Evolutionary conservation across 2,888 invertebrate species (phyloP).

Genomic region (Cinara cedri): DNA sequence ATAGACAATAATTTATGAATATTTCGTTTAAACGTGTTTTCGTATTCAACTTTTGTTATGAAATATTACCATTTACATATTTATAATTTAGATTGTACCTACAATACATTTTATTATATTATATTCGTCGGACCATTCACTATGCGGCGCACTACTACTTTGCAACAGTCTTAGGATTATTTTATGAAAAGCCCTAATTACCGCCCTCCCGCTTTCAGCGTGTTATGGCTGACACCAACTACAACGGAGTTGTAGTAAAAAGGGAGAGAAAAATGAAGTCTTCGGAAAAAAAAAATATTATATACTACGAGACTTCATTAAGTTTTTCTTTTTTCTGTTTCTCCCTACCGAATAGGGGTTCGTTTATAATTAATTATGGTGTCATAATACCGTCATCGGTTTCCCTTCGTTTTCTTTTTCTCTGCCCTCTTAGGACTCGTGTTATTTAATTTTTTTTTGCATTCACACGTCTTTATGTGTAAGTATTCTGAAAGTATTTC

Average conservation of each 20-base stretch:
- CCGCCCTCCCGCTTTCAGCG: background rate
- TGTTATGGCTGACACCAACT: background rate
- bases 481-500: constrained; percentile 26
- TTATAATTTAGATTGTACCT: constrained; percentile 1
- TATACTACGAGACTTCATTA: constrained; percentile 26
- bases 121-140: constrained; percentile 1
- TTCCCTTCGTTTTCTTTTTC: constrained; percentile 30
- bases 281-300: constrained; percentile 29
- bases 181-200: constrained; percentile 47
- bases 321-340: constrained; percentile 12
- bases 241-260: background rate
- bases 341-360: background rate
- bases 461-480: constrained; percentile 30
- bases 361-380: constrained; percentile 54
- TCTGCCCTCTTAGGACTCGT: background rate
- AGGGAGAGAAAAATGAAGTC: constrained; percentile 29
- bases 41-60: too few relatives aligned
- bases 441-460: constrained; percentile 34
- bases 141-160: background rate
- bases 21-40: too few relatives aligned
- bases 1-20: too few relatives aligned
- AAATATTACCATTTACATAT: constrained; percentile 4
- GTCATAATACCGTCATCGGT: constrained; percentile 52
- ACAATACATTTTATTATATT: constrained; percentile 12
- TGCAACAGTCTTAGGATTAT: background rate